These are phyloP conservation scores for Megamerina dolium DNA, from an alignment of 2,888 invertebrate genomes.

Conservation along the genomic window DNA sequence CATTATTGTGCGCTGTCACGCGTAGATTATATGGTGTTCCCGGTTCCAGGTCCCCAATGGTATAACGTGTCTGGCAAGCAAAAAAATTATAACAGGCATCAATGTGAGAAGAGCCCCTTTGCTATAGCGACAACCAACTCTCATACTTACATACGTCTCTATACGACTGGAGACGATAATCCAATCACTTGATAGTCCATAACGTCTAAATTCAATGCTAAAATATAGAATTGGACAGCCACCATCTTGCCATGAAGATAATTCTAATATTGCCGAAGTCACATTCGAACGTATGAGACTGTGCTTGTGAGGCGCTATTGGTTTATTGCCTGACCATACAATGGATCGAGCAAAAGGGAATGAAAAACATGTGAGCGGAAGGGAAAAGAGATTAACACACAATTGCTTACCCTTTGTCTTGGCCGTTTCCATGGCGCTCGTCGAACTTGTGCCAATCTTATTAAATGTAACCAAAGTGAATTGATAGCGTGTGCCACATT, in stretches of 20 bases:
- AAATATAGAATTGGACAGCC: constrained; percentile 75
- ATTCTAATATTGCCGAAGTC: constrained; percentile 68
- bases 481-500: constrained; percentile 72
- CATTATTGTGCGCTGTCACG: constrained; percentile 59
- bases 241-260: constrained; percentile 73
- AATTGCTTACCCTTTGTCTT: constrained; percentile 63
- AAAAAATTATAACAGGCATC: neutral
- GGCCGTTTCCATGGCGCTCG: constrained; percentile 61
- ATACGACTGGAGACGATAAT: constrained; percentile 53
- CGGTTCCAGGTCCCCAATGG: constrained; percentile 52
- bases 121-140: too few species aligned
- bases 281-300: constrained; percentile 69
- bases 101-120: neutral
- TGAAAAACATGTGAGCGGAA: neutral
- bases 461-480: constrained; percentile 71
- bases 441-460: constrained; percentile 66
- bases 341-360: neutral
- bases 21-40: constrained; percentile 53
- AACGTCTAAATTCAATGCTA: constrained; percentile 44
- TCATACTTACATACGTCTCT: constrained; percentile 46
- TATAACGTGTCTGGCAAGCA: constrained; percentile 42
- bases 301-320: constrained; percentile 63
- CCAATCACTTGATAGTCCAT: constrained; percentile 42
- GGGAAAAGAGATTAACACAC: neutral
- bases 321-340: constrained; percentile 47